Evolutionary conservation across 2,888 invertebrate genomes (phyloP), one percentile per base, ranked within the genome.

Genomic region (Campoletis raptor): DNA sequence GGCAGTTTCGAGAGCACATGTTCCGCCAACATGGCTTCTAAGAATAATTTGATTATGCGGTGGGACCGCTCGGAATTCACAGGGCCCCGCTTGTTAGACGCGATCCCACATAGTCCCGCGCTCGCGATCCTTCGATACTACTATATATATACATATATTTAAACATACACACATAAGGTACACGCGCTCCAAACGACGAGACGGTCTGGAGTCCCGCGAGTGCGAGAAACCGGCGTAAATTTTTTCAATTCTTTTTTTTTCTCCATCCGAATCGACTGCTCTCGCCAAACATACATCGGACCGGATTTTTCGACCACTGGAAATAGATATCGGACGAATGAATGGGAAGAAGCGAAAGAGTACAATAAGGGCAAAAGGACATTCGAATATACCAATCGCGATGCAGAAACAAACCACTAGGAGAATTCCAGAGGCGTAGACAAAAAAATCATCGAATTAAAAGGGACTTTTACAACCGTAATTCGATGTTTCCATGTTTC

Each of bases 11-110:
- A 88, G 83, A 89, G 90, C 92, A 91, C 89, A 91, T 92, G 92
- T 90, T 91, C 85, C 86, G 84, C 84, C 88, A 86, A 84, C 87
- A 85, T 87, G 88, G 83, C 85, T 89, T 90, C 90, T 89, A 91
- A 90, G 92, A 92, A 92, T 92, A 92, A 91, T 91, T 91, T 91
- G 91, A 92, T 92, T 92, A 92, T 92, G 91, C 90, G 83, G 85
- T 85, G 89, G 87, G 89, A 89, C 89, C 88, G 88, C 89, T 87
- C 83, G 90, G 88, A 92, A 91, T 91, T 91, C 87, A 89, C 91
- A 90, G 91, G 90, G 90, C 86, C 73, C 87, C 85, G 88, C 88
- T 90, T 88, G 88, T 90, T 88, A 90, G 88, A 86, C 86, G 82
- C 79, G 79, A 87, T 82, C 82, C 85, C 81, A 81, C 80, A 83